Percentiles rank a stretch among this genome's conserved stretches.
Evolutionary conservation across 2,888 invertebrate genomes (phyloP).

Genomic region (Nemoura dubitans): DNA sequence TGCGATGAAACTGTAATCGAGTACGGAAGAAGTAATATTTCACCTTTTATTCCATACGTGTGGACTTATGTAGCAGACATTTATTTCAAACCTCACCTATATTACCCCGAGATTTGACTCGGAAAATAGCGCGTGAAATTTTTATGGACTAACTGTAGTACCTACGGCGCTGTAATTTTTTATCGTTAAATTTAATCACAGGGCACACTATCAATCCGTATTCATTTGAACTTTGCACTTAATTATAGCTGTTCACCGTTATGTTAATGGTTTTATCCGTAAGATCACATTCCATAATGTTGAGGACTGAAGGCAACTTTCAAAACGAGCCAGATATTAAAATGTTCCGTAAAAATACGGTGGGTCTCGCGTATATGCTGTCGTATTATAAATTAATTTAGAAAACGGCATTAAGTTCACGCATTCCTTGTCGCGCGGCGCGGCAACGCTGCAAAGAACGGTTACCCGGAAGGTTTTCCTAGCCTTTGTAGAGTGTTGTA

Average conservation of each 20-base stretch:
- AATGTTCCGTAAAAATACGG: background rate
- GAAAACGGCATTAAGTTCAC: background rate
- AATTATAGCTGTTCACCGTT: background rate
- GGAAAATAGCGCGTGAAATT: background rate
- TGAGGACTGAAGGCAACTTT: background rate
- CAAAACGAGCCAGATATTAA: background rate
- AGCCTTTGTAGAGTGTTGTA: background rate
- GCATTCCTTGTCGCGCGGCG: background rate
- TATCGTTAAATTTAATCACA: background rate
- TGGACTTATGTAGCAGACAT: background rate
- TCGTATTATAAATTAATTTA: constrained; percentile 12
- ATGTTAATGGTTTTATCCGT: background rate
- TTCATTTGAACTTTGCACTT: background rate
- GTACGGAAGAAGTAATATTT: background rate
- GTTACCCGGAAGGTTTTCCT: background rate
- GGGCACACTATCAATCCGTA: background rate
- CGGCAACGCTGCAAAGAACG: background rate
- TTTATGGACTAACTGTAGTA: background rate
- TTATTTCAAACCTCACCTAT: background rate
- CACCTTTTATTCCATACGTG: background rate
- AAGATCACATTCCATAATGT: background rate
- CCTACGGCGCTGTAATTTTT: background rate
- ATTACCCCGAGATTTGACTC: background rate
- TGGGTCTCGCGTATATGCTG: background rate
- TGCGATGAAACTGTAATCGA: background rate